Base-by-base conservation (phyloP, 2,888 invertebrate genomes). In the Folsomia manolachei region DNA sequence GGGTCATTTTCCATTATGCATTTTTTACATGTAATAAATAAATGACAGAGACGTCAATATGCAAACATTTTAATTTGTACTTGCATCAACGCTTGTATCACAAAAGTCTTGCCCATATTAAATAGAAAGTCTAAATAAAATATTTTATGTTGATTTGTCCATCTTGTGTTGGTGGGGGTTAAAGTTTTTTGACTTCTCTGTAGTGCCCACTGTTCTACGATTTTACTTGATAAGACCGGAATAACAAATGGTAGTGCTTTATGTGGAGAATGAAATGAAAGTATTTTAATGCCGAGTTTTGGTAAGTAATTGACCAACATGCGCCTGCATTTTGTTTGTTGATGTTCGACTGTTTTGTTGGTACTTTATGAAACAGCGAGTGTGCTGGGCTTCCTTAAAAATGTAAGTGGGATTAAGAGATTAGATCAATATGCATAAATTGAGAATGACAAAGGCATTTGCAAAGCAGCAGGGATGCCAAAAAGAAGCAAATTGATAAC, bases 371-470 rank as follows among this genome's bases (percentile, higher is more conserved):
- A 39, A 39, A 39, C 39, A 39, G 14, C 39, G 39, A 39, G 39
- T 39, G 7, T 56, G 56, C n/a, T n/a, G n/a, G n/a, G n/a, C 56
- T 56, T 56, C 56, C 56, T 14, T 23, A 60, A 68, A 24, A 68
- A 53, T 25, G 21, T 60, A 27, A 26, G 39, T 60, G 56, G 56
- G 60, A 73, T 19, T 39, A 69, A 21, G 60, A 71, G 60, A 67
- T 68, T 68, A 27, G 56, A 60, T 68, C 61, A 60, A 60, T 21
- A 19, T 39, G 65, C 65, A 27, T 26, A 26, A 39, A 65, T 19
- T 18, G 68, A 75, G 65, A 74, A 77, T 77, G 77, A 77, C 77
- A 77, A 70, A 73, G n/a, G 77, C 77, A 77, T 77, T 77, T 77
- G 77, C 77, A 56, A 77, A 77, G 75, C 77, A 77, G 77, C 77